Evolutionary conservation across 2,888 invertebrate species (phyloP), one percentile per base, ranked within the genome.

Genomic region (Scaeva pyrastri): DNA sequence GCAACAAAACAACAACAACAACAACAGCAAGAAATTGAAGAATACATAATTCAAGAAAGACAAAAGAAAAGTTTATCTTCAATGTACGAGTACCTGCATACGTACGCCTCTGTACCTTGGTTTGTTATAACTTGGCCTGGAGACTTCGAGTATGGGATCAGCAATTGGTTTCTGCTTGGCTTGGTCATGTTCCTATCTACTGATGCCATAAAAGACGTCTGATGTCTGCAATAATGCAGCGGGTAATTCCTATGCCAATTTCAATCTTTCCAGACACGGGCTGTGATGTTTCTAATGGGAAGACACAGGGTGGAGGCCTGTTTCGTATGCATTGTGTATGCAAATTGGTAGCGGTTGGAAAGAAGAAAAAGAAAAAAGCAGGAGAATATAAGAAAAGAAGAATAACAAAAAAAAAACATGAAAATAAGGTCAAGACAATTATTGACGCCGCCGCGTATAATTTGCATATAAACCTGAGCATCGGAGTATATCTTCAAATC

Each of bases 341-440:
- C 64, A 84, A 84, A 79, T 79, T 50, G 74, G 23, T 60, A 71
- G 64, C 21, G 41, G 23, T 11, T 21, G 48, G 56, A 1, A 73
- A n/a, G 26, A 39, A 39, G 43, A 56, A 71, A 31, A 62, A 26
- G 16, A 12, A 52, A 50, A 21, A 50, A n/a, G 16, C n/a, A 55
- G 45, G 45, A 19, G 56, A 36, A 12, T 48, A 31, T 58, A 16
- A 66, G 10, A 70, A 60, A 16, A 36, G 0, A 72, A n/a, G 19
- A 14, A 75, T n/a, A n/a, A n/a, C n/a, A n/a, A n/a, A n/a, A n/a
- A n/a, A n/a, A n/a, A n/a, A n/a, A n/a, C n/a, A n/a, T n/a, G n/a
- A 66, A 78, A 84, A 84, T 84, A 84, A 80, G 84, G 84, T 84
- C 84, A 84, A 39, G 64, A 77, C 77, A 77, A 82, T 82, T 82